phyloP scores from a whole-genome alignment of 2,113 vertebrate genomes.

The Tragelaphus scriptus region DNA sequence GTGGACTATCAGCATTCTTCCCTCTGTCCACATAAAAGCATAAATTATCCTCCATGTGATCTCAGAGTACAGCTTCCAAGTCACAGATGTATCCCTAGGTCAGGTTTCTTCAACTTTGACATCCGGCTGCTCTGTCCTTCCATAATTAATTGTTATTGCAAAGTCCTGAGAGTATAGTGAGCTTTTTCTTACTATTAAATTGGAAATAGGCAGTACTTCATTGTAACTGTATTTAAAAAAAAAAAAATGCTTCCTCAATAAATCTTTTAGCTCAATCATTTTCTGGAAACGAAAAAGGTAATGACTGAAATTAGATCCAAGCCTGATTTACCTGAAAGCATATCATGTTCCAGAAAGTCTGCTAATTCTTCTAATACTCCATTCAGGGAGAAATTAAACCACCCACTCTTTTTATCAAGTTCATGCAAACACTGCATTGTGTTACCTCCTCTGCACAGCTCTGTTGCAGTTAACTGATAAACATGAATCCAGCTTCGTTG shows the following conservation, averaged over 20 bases:
- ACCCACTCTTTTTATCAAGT: neutral
- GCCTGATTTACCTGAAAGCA: neutral
- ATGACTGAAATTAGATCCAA: constrained; percentile 14
- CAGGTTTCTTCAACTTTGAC: constrained; percentile 10
- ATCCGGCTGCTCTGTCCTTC: constrained; percentile 38
- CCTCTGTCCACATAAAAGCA: neutral
- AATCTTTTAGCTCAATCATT: neutral
- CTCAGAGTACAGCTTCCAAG: neutral
- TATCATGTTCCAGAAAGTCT: neutral
- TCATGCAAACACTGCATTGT: constrained; percentile 27
- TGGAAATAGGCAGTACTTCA: neutral
- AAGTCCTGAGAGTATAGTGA: constrained; percentile 39
- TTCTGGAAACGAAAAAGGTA: constrained; percentile 27
- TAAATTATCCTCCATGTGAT: constrained; percentile 34
- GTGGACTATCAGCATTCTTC: constrained; percentile 12
- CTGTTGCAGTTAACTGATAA: constrained; percentile 36
- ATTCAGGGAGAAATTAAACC: neutral
- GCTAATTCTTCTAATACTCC: neutral
- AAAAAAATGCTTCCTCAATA: neutral
- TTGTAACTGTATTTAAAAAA: neutral
- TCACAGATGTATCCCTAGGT: neutral
- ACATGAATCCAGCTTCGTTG: constrained; percentile 6
- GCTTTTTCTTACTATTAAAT: neutral
- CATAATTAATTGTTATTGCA: constrained; percentile 53
- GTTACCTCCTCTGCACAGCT: neutral